These are phyloP conservation scores for Schizotus pectinicornis DNA, from an alignment of 2,888 invertebrate species.

Conservation along the genomic window DNA sequence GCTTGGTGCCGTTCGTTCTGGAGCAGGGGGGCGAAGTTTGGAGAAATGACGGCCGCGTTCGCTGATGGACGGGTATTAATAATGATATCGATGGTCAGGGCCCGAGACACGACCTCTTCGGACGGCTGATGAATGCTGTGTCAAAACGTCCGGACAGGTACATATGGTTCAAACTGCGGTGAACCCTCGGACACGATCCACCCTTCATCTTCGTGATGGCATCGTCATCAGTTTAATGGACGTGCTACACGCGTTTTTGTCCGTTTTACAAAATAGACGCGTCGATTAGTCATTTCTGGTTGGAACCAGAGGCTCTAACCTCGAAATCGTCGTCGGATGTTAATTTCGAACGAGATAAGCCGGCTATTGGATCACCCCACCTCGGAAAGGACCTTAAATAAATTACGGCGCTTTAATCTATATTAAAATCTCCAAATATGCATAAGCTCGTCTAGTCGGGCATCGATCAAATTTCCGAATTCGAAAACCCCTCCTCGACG, in stretches of 20 bases:
- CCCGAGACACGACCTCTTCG: conserved; percentile 45
- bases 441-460: background rate
- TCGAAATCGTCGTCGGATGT: background rate
- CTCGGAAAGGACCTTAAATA: too few species aligned
- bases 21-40: too few species aligned
- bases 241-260: too few species aligned
- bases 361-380: background rate
- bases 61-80: conserved; percentile 54
- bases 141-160: conserved; percentile 46
- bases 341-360: background rate
- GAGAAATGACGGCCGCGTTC: too few species aligned
- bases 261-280: background rate
- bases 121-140: conserved; percentile 53
- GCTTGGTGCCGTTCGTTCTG: too few species aligned
- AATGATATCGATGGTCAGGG: conserved; percentile 54
- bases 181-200: conserved; percentile 15
- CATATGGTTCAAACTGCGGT: conserved; percentile 42
- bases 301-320: background rate
- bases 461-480: conserved; percentile 2
- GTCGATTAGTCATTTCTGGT: background rate
- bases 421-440: conserved; percentile 45
- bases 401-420: conserved; percentile 31
- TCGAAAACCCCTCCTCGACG: background rate
- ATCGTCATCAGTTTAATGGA: background rate
- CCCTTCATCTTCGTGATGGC: conserved; percentile 2